Evolutionary conservation across 1,140 invertebrate species (phyloP), one percentile per base, ranked within the genome.

Genomic region (Arctopsyche grandis): DNA sequence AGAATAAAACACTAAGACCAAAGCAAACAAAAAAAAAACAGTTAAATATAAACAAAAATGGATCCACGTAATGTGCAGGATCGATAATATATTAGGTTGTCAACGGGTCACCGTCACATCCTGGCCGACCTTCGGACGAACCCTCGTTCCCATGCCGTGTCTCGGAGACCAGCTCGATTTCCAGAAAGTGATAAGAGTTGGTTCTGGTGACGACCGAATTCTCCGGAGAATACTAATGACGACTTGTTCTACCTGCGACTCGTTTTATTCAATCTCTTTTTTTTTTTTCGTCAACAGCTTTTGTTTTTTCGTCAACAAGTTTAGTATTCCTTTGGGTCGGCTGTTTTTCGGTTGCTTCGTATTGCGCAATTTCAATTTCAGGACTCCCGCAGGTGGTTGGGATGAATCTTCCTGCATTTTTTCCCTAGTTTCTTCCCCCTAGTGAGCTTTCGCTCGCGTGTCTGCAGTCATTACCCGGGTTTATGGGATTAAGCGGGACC

Each of bases 401-500:
- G 10, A 12, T 52, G 48, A 52, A 52, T 16, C 16, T 52, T 52
- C 16, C 12, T 10, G 16, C 10, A 7, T 38, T 38, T 7, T 38
- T 38, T 38, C 48, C 21, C 21, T 22, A 66, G n/a, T n/a, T n/a
- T n/a, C n/a, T 7, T 19, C 22, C 56, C 74, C 74, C 74, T 63
- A 3, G 48, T 66, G 12, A 22, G 74, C 56, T 63, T 76, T 63
- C 26, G 52, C 48, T 82, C 81, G 81, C 81, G 81, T 82, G 81
- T 79, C 81, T 76, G n/a, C 52, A 75, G 78, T 82, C 81, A 82
- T 82, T 82, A 82, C 78, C 78, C 56, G 29, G 81, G 81, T 80
- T 82, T 80, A 82, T 69, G 38, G 81, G 81, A 82, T 82, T 82
- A 82, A 69, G 76, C 44, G 44, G 38, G 77, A 29, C 24, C 24